These are phyloP conservation scores for Lithodes maja DNA, from an alignment of 2,888 invertebrate genomes.

Conservation along the genomic window DNA sequence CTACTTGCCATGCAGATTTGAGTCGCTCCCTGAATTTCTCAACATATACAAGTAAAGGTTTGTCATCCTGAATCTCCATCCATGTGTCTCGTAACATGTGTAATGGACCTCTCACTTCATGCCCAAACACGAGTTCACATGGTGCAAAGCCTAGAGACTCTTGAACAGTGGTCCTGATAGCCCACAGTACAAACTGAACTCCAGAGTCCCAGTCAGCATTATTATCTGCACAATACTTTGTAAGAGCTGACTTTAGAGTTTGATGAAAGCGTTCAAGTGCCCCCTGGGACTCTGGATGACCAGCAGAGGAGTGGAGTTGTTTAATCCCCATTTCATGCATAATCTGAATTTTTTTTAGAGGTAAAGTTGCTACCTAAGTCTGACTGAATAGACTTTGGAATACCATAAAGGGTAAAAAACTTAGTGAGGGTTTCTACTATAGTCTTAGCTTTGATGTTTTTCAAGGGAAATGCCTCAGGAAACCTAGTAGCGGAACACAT, in stretches of 20 bases:
- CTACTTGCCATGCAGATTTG: neutral
- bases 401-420: constrained; percentile 8
- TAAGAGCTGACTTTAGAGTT: neutral
- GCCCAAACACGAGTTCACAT: neutral
- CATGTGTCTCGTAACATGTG: constrained; percentile 6
- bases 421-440: constrained; percentile 8
- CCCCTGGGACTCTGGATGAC: neutral
- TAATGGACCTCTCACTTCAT: neutral
- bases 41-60: neutral
- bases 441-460: neutral
- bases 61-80: neutral
- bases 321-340: constrained; percentile 8
- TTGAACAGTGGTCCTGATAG: neutral
- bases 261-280: constrained; percentile 7
- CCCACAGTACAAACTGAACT: constrained; percentile 2
- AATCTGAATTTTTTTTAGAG: neutral
- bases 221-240: neutral
- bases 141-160: constrained; percentile 18
- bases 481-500: constrained; percentile 32
- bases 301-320: neutral
- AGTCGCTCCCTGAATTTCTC: neutral
- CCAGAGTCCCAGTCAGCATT: constrained; percentile 20
- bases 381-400: neutral
- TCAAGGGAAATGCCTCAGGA: constrained; percentile 27
- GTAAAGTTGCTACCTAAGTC: constrained; percentile 26